Conservation (phyloP, 2,113 vertebrate genomes). For the Emydura subglobosa region DNA sequence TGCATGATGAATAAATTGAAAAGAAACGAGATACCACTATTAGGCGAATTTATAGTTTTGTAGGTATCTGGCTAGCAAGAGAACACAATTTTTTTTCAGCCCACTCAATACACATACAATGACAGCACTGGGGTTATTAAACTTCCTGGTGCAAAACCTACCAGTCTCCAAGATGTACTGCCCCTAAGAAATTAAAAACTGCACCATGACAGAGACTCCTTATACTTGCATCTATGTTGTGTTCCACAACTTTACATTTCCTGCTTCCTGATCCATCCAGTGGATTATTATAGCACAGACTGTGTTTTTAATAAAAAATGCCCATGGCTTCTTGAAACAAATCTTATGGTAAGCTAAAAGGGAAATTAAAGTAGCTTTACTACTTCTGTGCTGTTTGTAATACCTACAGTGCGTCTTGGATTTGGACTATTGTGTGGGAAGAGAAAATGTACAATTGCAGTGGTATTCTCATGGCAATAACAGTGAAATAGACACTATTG, state of each 20-base stretch:
- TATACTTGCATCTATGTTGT: neutral
- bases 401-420: neutral
- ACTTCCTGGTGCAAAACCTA: neutral
- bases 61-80: neutral
- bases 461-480: neutral
- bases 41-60: neutral
- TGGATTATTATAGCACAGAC: neutral
- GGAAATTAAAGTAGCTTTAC: neutral
- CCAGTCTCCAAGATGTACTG: neutral
- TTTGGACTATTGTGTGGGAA: neutral
- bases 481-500: neutral
- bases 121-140: neutral
- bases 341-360: neutral
- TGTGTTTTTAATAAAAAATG: neutral
- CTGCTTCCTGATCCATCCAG: accelerated
- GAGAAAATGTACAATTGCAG: neutral
- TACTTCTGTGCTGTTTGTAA: neutral
- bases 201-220: neutral
- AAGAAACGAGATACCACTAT: neutral
- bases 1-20: neutral
- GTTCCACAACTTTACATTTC: neutral
- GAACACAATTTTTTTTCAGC: neutral
- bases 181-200: neutral
- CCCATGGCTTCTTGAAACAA: neutral
- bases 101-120: neutral